A percentile compares a stretch with the other conserved stretches of the same genome.
phyloP scores from a whole-genome alignment of 1,140 invertebrate species.

The Lethocerus indicus region DNA sequence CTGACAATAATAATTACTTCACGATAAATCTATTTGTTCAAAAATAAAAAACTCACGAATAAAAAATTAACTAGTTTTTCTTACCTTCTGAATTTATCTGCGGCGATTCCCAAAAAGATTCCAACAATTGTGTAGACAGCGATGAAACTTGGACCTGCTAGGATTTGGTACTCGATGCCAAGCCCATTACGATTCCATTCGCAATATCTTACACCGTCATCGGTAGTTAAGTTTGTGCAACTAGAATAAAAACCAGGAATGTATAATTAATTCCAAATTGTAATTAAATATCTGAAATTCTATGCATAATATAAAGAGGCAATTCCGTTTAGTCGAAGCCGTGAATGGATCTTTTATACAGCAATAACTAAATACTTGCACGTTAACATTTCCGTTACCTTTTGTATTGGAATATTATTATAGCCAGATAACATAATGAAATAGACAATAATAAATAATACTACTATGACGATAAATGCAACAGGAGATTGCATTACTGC shows the following conservation, averaged over 20 bases:
- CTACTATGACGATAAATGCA: too few species aligned
- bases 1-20: background rate
- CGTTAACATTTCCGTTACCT: too few species aligned
- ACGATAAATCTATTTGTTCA: background rate
- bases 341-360: background rate
- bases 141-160: slow-evolving; percentile 84
- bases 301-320: too few species aligned
- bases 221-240: slow-evolving; percentile 36
- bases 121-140: slow-evolving; percentile 77
- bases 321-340: background rate
- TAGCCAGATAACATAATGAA: too few species aligned
- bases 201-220: slow-evolving; percentile 58
- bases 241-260: slow-evolving; percentile 25
- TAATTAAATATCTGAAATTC: too few species aligned
- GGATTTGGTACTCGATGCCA: slow-evolving; percentile 77
- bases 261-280: slow-evolving; percentile 1
- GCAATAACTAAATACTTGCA: too few species aligned
- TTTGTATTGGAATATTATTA: too few species aligned
- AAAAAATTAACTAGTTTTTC: background rate
- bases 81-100: slow-evolving; percentile 50
- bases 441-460: too few species aligned
- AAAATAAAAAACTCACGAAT: background rate
- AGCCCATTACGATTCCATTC: slow-evolving; percentile 87
- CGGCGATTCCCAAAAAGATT: slow-evolving; percentile 66
- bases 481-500: too few species aligned